Evolutionary conservation across 2,888 invertebrate species (phyloP).

Genomic region (Macrophya alboannulata): DNA sequence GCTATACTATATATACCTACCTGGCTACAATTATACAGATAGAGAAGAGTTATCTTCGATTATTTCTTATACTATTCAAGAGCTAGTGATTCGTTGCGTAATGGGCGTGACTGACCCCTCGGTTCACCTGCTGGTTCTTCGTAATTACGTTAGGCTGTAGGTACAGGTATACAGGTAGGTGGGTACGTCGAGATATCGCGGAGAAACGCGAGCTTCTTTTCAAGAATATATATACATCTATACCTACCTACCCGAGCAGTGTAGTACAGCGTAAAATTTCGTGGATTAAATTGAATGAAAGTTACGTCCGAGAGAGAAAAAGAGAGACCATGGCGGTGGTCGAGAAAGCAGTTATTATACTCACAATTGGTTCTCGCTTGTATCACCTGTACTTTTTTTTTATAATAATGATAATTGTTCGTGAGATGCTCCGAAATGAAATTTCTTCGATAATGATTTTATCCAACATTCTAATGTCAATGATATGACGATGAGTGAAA

Average conservation of each 20-base stretch:
- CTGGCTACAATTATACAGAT: slow-evolving; percentile 12
- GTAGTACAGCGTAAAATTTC: neutral
- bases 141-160: slow-evolving; percentile 15
- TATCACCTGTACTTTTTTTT: neutral
- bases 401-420: neutral
- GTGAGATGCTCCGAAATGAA: neutral
- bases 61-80: slow-evolving; percentile 7
- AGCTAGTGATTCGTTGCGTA: slow-evolving; percentile 34
- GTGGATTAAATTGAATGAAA: slow-evolving; percentile 13
- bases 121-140: slow-evolving; percentile 24
- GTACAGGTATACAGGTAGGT: neutral
- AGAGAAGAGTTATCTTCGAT: slow-evolving; percentile 35
- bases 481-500: neutral
- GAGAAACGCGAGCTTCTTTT: neutral
- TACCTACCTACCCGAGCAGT: neutral
- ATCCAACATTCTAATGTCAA: neutral
- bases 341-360: neutral
- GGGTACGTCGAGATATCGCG: neutral
- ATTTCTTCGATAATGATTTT: neutral
- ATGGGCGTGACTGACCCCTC: slow-evolving; percentile 32
- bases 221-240: neutral
- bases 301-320: neutral
- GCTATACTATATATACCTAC: neutral
- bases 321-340: neutral
- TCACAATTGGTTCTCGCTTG: neutral